phyloP scores from a whole-genome alignment of 2,888 invertebrate genomes.

The Trichogramma dendrolimi region DNA sequence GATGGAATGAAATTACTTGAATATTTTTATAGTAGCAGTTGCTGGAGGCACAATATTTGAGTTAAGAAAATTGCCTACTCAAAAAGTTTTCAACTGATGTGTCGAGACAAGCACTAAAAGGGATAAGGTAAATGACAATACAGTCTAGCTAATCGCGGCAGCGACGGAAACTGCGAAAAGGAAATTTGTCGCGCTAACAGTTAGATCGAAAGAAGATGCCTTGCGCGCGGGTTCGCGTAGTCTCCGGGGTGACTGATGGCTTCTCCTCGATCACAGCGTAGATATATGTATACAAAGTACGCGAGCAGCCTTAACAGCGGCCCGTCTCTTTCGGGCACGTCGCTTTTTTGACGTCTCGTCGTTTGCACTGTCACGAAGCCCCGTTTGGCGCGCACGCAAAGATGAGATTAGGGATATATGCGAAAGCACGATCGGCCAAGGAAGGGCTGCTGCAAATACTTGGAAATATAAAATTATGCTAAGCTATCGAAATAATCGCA shows the following conservation, averaged over 20 bases:
- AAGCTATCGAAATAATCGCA: slow-evolving; percentile 18
- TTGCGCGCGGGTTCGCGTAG: slow-evolving; percentile 38
- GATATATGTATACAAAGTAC: too few relatives aligned
- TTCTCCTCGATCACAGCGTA: slow-evolving; percentile 45
- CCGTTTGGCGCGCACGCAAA: slow-evolving; percentile 7
- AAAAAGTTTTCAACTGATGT: neutral
- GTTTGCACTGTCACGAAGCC: slow-evolving; percentile 21
- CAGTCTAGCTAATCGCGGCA: slow-evolving; percentile 37
- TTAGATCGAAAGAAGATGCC: slow-evolving; percentile 22
- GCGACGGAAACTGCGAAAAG: slow-evolving; percentile 33
- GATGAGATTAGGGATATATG: slow-evolving; percentile 37
- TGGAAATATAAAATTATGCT: slow-evolving; percentile 27
- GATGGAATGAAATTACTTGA: too few relatives aligned
- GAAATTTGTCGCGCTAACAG: too few relatives aligned
- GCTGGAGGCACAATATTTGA: too few relatives aligned
- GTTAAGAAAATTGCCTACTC: too few relatives aligned
- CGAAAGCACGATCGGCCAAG: slow-evolving; percentile 35
- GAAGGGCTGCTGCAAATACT: neutral
- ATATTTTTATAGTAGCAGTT: too few relatives aligned
- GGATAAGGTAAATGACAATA: slow-evolving; percentile 28
- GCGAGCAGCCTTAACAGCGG: slow-evolving; percentile 22
- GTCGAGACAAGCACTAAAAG: slow-evolving; percentile 18
- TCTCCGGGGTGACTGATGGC: slow-evolving; percentile 46
- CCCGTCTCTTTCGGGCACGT: slow-evolving; percentile 8
- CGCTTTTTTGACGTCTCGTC: slow-evolving; percentile 5